phyloP scores from a whole-genome alignment of 23 tunicate species.

The Ascidia mentula region DNA sequence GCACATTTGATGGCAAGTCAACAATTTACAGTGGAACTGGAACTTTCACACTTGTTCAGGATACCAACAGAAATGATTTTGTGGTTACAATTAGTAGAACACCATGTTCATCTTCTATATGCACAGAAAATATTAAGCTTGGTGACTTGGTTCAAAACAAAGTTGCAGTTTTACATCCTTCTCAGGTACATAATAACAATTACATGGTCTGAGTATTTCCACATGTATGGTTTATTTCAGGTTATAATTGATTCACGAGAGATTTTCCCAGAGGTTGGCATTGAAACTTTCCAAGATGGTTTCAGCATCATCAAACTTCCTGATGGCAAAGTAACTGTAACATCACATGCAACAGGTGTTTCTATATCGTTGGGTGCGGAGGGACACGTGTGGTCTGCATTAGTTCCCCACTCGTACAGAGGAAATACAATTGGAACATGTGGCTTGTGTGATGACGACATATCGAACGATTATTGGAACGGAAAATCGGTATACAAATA shows the following conservation, averaged over 20 bases:
- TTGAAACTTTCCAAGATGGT: slow-evolving; percentile 20
- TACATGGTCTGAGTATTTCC: too few relatives aligned
- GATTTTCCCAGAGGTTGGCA: not conserved
- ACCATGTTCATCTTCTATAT: slow-evolving; percentile 26
- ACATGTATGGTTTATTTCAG: slow-evolving; percentile 3
- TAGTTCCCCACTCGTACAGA: slow-evolving; percentile 52
- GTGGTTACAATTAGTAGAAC: slow-evolving; percentile 37
- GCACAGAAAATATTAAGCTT: slow-evolving; percentile 46
- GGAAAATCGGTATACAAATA: slow-evolving; percentile 45
- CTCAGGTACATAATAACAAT: too few relatives aligned
- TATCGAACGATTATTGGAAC: slow-evolving; percentile 71
- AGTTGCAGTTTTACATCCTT: slow-evolving; percentile 1
- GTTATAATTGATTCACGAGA: slow-evolving; percentile 57
- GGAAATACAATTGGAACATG: slow-evolving; percentile 75
- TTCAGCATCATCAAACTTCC: slow-evolving; percentile 25
- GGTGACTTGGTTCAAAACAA: slow-evolving; percentile 55
- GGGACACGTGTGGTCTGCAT: slow-evolving; percentile 84
- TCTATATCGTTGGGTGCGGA: slow-evolving; percentile 18
- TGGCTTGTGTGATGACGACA: slow-evolving; percentile 77
- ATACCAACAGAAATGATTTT: slow-evolving; percentile 54
- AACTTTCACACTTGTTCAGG: slow-evolving; percentile 50
- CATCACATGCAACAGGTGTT: slow-evolving; percentile 43
- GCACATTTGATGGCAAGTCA: slow-evolving; percentile 56
- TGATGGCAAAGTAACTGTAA: slow-evolving; percentile 30
- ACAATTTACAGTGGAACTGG: slow-evolving; percentile 56